Conservation (phyloP, 2,797 vertebrate genomes). For the Acridotheres tristis region DNA sequence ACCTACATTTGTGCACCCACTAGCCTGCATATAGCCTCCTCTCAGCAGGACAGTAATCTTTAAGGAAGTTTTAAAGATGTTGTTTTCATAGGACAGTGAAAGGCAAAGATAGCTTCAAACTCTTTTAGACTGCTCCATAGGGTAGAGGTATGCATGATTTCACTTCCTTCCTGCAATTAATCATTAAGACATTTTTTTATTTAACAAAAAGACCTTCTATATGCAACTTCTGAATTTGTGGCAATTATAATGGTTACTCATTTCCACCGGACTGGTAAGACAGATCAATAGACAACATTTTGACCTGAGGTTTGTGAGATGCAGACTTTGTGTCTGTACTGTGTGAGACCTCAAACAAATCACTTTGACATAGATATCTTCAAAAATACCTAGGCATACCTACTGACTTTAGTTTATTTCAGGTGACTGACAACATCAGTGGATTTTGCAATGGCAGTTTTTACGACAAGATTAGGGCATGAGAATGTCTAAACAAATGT, state of each 20-base stretch:
- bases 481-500: not conserved
- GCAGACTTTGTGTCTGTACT: constrained; percentile 45
- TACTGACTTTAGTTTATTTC: not conserved
- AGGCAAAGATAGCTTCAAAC: not conserved
- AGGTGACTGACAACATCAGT: not conserved
- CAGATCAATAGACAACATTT: constrained; percentile 42
- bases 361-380: not conserved
- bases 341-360: constrained; percentile 50
- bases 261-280: constrained; percentile 21
- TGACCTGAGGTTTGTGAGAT: constrained; percentile 24
- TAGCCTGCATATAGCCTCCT: not conserved
- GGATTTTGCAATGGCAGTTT: not conserved
- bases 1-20: not conserved
- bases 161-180: constrained; percentile 40
- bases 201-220: constrained; percentile 4
- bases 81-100: not conserved
- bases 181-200: not conserved
- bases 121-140: not conserved
- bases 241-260: not conserved
- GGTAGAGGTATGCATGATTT: not conserved
- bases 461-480: not conserved
- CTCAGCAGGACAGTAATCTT: not conserved
- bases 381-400: not conserved
- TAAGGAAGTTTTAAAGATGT: not conserved
- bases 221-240: constrained; percentile 1